Conservation (phyloP, 2,113 vertebrate genomes). For the Alosa alosa region DNA sequence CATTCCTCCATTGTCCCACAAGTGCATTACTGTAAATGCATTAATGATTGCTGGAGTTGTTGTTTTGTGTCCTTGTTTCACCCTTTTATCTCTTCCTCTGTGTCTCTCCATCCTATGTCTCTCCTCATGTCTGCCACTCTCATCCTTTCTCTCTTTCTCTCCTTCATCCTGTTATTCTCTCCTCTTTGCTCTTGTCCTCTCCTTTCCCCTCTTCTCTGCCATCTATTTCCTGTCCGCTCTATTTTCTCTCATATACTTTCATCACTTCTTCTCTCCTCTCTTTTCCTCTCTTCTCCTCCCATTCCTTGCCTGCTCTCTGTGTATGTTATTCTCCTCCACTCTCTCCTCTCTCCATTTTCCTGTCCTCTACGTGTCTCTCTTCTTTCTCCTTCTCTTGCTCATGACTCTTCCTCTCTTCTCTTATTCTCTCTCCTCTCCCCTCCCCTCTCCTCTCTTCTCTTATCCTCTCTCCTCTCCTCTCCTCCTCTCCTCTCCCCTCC, state of each 20-base stretch:
- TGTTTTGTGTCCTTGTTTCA: neutral
- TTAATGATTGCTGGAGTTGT: too few species aligned
- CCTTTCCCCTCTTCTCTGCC: neutral
- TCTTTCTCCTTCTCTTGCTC: too few species aligned
- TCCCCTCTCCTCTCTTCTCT: too few species aligned
- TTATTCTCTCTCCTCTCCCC: too few species aligned
- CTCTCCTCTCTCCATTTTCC: neutral
- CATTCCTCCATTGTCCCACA: too few species aligned
- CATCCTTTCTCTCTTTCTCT: slow-evolving; percentile 18
- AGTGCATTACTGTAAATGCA: too few species aligned
- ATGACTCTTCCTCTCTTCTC: neutral
- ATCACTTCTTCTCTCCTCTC: neutral
- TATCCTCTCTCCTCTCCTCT: too few species aligned
- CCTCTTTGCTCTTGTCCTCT: neutral
- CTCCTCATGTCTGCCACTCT: too few species aligned
- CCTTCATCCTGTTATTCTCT: neutral
- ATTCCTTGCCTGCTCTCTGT: neutral
- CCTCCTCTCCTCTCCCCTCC: too few species aligned
- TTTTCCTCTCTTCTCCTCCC: neutral
- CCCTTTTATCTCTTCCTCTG: neutral
- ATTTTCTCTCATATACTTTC: neutral
- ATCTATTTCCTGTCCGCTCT: neutral
- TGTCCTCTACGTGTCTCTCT: neutral
- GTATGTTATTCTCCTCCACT: neutral
- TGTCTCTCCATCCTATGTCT: neutral